Conservation (phyloP, 2,113 vertebrate species). For the Copsychus sechellarum region DNA sequence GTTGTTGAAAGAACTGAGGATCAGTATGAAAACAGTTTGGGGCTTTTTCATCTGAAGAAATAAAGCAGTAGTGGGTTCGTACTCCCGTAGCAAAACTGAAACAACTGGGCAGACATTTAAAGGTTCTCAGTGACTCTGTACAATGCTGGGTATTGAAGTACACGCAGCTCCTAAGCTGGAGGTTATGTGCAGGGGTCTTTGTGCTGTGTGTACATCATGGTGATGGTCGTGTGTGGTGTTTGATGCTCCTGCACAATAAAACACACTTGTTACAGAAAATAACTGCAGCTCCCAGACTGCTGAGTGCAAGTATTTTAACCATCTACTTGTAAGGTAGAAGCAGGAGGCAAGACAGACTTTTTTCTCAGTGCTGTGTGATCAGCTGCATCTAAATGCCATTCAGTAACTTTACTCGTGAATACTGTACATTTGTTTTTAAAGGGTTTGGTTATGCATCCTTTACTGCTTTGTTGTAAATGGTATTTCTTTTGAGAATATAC, state of each 20-base stretch:
- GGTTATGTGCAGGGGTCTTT: neutral
- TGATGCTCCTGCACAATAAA: neutral
- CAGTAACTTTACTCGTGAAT: neutral
- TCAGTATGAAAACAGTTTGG: neutral
- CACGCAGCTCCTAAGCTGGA: neutral
- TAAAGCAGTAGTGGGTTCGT: neutral
- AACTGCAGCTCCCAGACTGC: neutral
- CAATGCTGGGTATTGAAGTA: neutral
- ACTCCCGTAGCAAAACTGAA: neutral
- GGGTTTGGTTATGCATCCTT: neutral
- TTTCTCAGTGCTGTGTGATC: neutral
- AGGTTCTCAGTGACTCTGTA: neutral
- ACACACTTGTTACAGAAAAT: neutral
- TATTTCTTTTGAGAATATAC: neutral
- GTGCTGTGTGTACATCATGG: neutral
- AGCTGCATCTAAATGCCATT: neutral
- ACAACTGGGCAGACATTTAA: neutral
- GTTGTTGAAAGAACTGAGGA: neutral
- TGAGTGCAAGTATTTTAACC: neutral
- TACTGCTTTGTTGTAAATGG: neutral
- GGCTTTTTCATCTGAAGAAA: neutral
- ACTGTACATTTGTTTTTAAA: neutral
- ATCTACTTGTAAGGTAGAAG: neutral
- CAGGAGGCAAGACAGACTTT: neutral
- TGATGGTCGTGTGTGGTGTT: neutral